A percentile compares a stretch with the other conserved stretches of the same genome.
These are phyloP conservation scores for Glomeris marginata DNA, from an alignment of 2,888 invertebrate genomes.

Conservation along the genomic window DNA sequence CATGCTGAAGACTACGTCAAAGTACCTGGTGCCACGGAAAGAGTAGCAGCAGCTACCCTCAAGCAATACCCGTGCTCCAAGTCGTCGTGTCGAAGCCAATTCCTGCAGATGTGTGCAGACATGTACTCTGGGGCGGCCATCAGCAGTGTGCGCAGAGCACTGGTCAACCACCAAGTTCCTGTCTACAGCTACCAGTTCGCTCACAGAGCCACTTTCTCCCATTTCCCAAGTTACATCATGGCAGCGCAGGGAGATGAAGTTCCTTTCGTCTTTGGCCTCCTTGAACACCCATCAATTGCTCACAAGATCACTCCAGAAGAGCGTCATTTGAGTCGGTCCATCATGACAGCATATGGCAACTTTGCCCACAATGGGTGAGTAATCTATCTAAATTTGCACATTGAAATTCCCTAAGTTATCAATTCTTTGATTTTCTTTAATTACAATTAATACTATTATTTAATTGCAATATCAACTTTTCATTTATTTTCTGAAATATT, in stretches of 20 bases:
- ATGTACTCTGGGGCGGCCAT: slow-evolving; percentile 16
- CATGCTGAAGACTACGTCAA: slow-evolving; percentile 6
- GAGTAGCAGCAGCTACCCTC: neutral
- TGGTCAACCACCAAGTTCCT: slow-evolving; percentile 11
- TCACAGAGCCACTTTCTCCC: slow-evolving; percentile 21
- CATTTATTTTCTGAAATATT: too few relatives aligned
- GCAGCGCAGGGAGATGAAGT: slow-evolving; percentile 21
- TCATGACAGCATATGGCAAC: slow-evolving; percentile 17
- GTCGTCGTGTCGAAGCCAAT: slow-evolving; percentile 10
- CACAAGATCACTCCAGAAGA: slow-evolving; percentile 9
- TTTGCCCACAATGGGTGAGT: slow-evolving; percentile 20
- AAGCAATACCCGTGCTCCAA: slow-evolving; percentile 4
- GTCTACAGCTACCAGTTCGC: slow-evolving; percentile 22
- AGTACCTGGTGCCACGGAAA: neutral
- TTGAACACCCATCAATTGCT: neutral
- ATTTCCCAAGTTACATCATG: slow-evolving; percentile 16
- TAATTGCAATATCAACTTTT: too few relatives aligned
- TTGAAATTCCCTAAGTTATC: neutral
- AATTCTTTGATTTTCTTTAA: neutral
- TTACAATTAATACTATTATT: too few relatives aligned
- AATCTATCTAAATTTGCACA: neutral
- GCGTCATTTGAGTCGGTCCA: slow-evolving; percentile 8
- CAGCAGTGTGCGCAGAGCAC: slow-evolving; percentile 14
- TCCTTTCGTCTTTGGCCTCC: slow-evolving; percentile 17
- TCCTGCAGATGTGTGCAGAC: slow-evolving; percentile 18